These are phyloP conservation scores for Sylvia borin DNA, from an alignment of 2,797 vertebrate genomes.

Conservation along the genomic window DNA sequence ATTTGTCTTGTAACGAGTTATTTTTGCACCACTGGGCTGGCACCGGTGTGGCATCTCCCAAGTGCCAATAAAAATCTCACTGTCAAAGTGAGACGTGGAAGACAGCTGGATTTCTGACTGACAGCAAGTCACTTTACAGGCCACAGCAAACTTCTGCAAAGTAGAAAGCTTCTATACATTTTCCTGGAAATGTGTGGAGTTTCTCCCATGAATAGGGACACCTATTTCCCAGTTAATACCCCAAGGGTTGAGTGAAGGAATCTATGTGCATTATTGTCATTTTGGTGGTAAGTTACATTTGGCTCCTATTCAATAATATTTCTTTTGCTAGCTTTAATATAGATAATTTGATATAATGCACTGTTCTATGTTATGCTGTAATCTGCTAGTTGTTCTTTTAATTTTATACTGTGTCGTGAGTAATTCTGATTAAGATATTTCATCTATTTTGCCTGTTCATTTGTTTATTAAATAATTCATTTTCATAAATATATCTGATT, in stretches of 20 bases:
- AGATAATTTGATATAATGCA: neutral
- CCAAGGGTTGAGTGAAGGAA: neutral
- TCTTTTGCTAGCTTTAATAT: neutral
- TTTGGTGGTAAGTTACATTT: neutral
- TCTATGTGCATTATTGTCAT: neutral
- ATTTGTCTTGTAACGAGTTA: neutral
- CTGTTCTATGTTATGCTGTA: neutral
- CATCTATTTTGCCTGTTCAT: neutral
- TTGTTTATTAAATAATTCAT: neutral
- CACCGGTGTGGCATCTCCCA: neutral
- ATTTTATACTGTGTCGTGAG: neutral
- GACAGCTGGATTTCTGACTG: neutral
- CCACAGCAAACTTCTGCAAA: neutral
- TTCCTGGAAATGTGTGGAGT: neutral
- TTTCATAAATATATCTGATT: neutral
- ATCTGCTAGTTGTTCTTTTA: neutral
- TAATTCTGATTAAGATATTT: neutral
- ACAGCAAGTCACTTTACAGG: neutral
- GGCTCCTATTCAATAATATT: neutral
- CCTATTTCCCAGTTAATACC: neutral
- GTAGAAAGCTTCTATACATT: neutral
- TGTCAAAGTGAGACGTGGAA: neutral
- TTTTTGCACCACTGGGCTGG: neutral
- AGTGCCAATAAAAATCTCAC: neutral
- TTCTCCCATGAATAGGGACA: neutral